Base-by-base conservation (phyloP, 2,113 vertebrate species). In the Pachycephala philippinensis region DNA sequence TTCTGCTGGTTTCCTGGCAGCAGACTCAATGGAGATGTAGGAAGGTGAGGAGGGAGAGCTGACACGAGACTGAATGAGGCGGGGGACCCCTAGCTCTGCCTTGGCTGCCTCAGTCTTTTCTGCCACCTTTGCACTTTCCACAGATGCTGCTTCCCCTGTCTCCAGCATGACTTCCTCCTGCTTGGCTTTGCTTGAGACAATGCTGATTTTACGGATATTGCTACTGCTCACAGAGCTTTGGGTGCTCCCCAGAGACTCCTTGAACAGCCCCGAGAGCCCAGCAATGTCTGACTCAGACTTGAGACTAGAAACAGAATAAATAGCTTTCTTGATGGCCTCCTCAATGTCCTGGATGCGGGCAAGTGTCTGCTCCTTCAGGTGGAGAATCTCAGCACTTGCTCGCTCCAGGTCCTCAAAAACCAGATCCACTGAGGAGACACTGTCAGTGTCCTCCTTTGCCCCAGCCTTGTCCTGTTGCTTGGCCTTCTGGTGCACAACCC, bases 331-430 rank as follows among this genome's bases (percentile, higher is more conserved):
- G 68, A 99, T 99, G 17, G 99, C 97, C 42, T 98, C 98, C 89
- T 99, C 99, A 0, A 99, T 99, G 84, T 99, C 99, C 87, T 98
- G 76, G 45, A 99, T 98, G 93, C 98, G 98, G 52, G 99, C 98
- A 66, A 99, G 96, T 2, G 99, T 99, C 95, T 99, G 99, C 83
- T 99, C 99, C 94, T 99, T 99, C 78, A 99, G 96, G 91, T 96
- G 97, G 35, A 98, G 98, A 35, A 99, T 99, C 93, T 99, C 99
- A n/a, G 98, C 97, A 84, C 99, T 99, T 26, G 99, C 99, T 90
- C 98, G 96, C 60, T 99, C 99, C 56, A 99, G 97, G 90, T 99
- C 99, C 85, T 98, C 99, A 45, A 99, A 99, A 70, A 98, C 98
- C 65, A 98, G 91, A 22, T 98, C 98, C 97, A 99, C 95, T 0